phyloP scores from a whole-genome alignment of 2,797 vertebrate species.

The Bradypus variegatus region DNA sequence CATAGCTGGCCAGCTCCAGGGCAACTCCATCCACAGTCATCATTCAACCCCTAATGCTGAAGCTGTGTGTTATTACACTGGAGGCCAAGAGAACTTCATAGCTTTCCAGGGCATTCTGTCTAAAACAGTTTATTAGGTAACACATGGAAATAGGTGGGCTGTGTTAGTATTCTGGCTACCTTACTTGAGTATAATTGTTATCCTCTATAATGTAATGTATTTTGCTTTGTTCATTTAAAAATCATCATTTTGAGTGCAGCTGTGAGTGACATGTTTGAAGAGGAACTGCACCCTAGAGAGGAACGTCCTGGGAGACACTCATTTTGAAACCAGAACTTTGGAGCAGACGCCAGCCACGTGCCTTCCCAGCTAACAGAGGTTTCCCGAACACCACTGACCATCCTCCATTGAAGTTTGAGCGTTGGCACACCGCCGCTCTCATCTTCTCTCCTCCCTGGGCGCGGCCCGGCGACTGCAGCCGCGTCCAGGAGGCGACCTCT shows the following conservation, averaged over 20 bases:
- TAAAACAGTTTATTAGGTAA: neutral
- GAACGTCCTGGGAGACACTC: too few relatives aligned
- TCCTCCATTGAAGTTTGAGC: too few relatives aligned
- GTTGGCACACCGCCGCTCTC: too few relatives aligned
- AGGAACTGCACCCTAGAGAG: too few relatives aligned
- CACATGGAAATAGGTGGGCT: neutral
- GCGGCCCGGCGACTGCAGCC: too few relatives aligned
- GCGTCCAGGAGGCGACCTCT: too few relatives aligned
- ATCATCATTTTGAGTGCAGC: neutral
- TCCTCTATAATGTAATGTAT: neutral
- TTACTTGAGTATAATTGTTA: neutral
- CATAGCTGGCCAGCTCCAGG: neutral
- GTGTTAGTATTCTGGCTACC: neutral
- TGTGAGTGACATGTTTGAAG: too few relatives aligned
- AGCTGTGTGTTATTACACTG: neutral
- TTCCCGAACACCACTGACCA: too few relatives aligned
- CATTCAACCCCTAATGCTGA: neutral
- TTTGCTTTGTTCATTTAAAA: neutral
- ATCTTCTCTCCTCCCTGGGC: too few relatives aligned
- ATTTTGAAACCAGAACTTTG: too few relatives aligned
- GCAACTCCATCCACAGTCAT: neutral
- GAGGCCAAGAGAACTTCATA: neutral
- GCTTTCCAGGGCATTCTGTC: neutral
- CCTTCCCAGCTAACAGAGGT: too few relatives aligned
- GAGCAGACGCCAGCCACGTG: too few relatives aligned